These are phyloP conservation scores for Cotesia typhae DNA, from an alignment of 1,140 invertebrate species.

Conservation along the genomic window DNA sequence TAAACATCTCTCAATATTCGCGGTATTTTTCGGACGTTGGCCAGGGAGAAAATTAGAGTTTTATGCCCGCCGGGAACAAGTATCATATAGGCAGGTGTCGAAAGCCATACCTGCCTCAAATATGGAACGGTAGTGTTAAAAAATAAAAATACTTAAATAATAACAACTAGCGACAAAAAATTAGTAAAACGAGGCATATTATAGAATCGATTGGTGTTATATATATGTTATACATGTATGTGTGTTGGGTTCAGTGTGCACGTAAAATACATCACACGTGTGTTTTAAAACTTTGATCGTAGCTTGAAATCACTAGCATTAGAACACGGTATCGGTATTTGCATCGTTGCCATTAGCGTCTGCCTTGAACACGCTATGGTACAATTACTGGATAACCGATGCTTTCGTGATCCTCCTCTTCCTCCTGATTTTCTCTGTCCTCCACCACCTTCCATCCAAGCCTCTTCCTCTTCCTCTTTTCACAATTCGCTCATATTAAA, in stretches of 20 bases:
- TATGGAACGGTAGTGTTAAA: conserved; percentile 6
- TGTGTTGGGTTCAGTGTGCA: too few species aligned
- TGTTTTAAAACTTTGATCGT: conserved; percentile 40
- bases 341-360: conserved; percentile 59
- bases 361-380: conserved; percentile 55
- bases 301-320: conserved; percentile 52
- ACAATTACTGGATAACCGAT: conserved; percentile 55
- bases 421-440: conserved; percentile 23
- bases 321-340: conserved; percentile 57
- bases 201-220: background rate
- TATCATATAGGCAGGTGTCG: conserved; percentile 18
- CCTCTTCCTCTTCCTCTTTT: background rate
- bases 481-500: background rate
- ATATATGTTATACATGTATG: too few species aligned
- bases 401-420: conserved; percentile 55
- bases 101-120: conserved; percentile 1
- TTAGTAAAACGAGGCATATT: conserved; percentile 6
- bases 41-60: conserved; percentile 12
- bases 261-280: background rate
- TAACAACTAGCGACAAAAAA: conserved; percentile 8
- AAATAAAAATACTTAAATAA: background rate
- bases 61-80: background rate
- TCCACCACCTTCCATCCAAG: background rate
- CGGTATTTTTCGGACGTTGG: conserved; percentile 7
- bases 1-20: conserved; percentile 18